Percentiles rank a stretch among this genome's conserved stretches.
These are phyloP conservation scores for Drosophila borborema DNA, from an alignment of 2,888 invertebrate genomes.

Conservation along the genomic window DNA sequence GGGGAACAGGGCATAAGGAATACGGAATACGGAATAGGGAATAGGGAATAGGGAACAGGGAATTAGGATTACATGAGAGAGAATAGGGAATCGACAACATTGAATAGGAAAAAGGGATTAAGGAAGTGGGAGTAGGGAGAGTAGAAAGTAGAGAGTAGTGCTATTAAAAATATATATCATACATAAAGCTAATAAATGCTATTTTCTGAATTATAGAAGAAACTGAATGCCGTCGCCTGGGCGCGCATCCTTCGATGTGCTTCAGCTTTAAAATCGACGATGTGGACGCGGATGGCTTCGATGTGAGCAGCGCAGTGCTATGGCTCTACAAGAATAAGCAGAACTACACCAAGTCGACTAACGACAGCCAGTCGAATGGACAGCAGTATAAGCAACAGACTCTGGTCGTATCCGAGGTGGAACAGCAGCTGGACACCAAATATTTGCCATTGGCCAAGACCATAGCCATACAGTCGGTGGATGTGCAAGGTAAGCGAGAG, in stretches of 20 bases:
- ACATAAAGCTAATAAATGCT: not conserved
- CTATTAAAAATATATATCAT: not conserved
- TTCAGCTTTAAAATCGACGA: conserved; percentile 92
- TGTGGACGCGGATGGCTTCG: conserved; percentile 90
- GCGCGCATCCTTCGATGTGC: conserved; percentile 88
- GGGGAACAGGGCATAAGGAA: not conserved
- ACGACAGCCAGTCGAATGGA: conserved; percentile 42
- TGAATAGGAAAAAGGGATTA: too few species aligned
- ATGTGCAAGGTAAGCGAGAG: conserved; percentile 87
- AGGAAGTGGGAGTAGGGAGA: not conserved
- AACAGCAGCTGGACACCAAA: conserved; percentile 89
- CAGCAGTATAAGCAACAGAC: conserved; percentile 86
- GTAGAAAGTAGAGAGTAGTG: not conserved
- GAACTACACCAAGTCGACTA: conserved; percentile 51
- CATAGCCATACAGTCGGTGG: conserved; percentile 92
- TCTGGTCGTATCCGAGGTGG: conserved; percentile 91
- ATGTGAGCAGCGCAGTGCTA: conserved; percentile 91
- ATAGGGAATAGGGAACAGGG: not conserved
- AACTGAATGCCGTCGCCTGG: conserved; percentile 85
- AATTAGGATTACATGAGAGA: fast-evolving
- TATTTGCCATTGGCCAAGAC: conserved; percentile 92
- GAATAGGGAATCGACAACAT: too few species aligned
- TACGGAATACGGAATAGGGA: not conserved
- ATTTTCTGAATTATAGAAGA: conserved; percentile 84
- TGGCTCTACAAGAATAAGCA: conserved; percentile 90